Evolutionary conservation across 2,888 invertebrate genomes (phyloP), one percentile per base, ranked within the genome.

Genomic region (Amiota mariae): DNA sequence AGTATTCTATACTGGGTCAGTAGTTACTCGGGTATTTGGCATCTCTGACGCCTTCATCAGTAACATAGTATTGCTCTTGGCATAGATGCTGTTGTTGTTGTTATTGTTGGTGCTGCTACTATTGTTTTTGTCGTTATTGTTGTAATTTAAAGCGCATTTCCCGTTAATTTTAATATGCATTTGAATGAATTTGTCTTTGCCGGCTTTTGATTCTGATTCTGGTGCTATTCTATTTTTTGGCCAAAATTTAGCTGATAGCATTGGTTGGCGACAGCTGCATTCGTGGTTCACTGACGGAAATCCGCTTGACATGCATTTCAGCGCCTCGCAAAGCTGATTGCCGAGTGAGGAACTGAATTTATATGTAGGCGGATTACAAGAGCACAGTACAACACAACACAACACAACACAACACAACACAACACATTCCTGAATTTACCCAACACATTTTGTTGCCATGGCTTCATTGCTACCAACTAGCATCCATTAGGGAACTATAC

Each of bases 131-230:
- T 78, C 1, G 73, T 75, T 72, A 71, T 66, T 75, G 73, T 85
- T 80, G 80, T 78, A 80, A 81, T 86, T 85, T 84, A 83, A 81
- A 83, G 86, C 83, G 79, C 79, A 86, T 83, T 86, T 84, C 78
- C 80, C 83, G 85, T 85, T 84, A 84, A 86, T 85, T 84, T 85
- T 78, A 83, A 83, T 82, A 76, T 78, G 78, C 76, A 79, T 80
- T 82, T 82, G 80, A 51, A 71, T 82, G 79, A 81, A 79, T 82
- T 78, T 76, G 82, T 36, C 59, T 59, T 20, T 18, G 54, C 54
- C n/a, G 54, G 13, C 54, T 54, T 8, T 12, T 20, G 24, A 2
- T 57, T 8, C 20, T 20, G 24, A 2, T 57, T 18, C 57, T 18
- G 15, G 15, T 20, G 59, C 59, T 15, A 9, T 20, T 12, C 15